Conservation (phyloP, 2,797 vertebrate species). For the Paramormyrops hopkinsi region DNA sequence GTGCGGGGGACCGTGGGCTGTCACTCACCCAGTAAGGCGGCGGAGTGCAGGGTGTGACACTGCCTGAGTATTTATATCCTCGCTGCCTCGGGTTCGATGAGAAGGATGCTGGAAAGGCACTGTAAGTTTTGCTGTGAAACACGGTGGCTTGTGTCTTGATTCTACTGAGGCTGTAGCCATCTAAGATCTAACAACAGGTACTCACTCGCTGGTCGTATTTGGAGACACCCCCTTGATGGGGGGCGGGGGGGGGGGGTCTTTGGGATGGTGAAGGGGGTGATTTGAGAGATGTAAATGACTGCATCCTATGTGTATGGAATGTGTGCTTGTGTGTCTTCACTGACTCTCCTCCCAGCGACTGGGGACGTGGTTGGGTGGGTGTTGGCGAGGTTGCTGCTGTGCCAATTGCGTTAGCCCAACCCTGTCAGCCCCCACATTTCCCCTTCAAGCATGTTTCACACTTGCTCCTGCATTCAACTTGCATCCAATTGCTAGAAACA, state of each 20-base stretch:
- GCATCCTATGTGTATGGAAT: not conserved
- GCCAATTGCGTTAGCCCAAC: slow-evolving; percentile 38
- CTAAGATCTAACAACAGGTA: slow-evolving; percentile 31
- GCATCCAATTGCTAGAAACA: not conserved
- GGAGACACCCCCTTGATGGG: slow-evolving; percentile 24
- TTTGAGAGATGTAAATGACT: not conserved
- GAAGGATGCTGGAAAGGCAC: slow-evolving; percentile 30
- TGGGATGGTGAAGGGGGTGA: not conserved
- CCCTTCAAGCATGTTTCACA: slow-evolving; percentile 11
- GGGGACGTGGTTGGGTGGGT: slow-evolving; percentile 46
- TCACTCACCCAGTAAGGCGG: slow-evolving; percentile 40
- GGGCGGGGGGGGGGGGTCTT: not conserved
- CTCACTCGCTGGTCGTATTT: slow-evolving; percentile 35
- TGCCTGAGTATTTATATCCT: slow-evolving; percentile 54
- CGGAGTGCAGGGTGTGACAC: slow-evolving; percentile 49
- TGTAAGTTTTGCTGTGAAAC: slow-evolving; percentile 34
- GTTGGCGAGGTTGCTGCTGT: slow-evolving; percentile 46
- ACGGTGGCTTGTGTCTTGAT: slow-evolving; percentile 45
- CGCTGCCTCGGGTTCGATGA: slow-evolving; percentile 30
- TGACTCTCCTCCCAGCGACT: not conserved
- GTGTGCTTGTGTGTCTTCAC: not conserved
- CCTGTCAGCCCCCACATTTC: slow-evolving; percentile 50
- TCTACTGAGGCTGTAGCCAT: slow-evolving; percentile 31
- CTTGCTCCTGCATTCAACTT: not conserved
- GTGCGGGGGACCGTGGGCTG: slow-evolving; percentile 43